A percentile compares a stretch with the other conserved stretches of the same genome.
These are phyloP conservation scores for Sarcoramphus papa DNA, from an alignment of 2,797 vertebrate species.

Conservation along the genomic window DNA sequence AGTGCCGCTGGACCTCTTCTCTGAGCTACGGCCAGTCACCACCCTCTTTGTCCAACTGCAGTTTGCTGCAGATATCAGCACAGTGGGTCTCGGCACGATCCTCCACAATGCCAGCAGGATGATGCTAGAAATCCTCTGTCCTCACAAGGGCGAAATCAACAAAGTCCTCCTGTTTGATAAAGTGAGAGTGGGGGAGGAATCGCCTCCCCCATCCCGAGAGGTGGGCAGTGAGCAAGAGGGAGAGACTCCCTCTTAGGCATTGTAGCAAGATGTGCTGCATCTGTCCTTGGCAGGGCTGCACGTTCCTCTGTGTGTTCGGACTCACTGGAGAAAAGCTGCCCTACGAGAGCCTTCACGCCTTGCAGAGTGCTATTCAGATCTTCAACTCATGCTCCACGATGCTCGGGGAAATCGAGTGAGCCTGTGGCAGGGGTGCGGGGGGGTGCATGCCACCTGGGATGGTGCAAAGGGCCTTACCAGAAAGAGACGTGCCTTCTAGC, in stretches of 20 bases:
- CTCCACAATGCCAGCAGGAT: slow-evolving; percentile 45
- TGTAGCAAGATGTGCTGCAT: not conserved
- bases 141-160: slow-evolving; percentile 65
- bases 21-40: slow-evolving; percentile 68
- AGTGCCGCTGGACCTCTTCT: slow-evolving; percentile 59
- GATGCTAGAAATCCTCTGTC: slow-evolving; percentile 28
- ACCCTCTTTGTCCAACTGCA: slow-evolving; percentile 68
- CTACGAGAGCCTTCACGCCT: slow-evolving; percentile 51
- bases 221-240: not conserved
- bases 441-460: not conserved
- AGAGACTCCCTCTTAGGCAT: not conserved
- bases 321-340: slow-evolving; percentile 66
- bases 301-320: slow-evolving; percentile 73
- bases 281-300: slow-evolving; percentile 63
- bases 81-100: not conserved
- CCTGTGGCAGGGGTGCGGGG: not conserved
- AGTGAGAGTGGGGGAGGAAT: not conserved
- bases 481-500: not conserved
- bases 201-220: not conserved
- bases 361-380: slow-evolving; percentile 65
- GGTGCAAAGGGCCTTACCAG: not conserved
- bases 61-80: slow-evolving; percentile 21
- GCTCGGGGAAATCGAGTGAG: slow-evolving; percentile 45
- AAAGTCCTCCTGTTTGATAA: slow-evolving; percentile 76
- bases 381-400: slow-evolving; percentile 27